Evolutionary conservation across 2,888 invertebrate genomes (phyloP).

Genomic region (Drosophila demipolita): DNA sequence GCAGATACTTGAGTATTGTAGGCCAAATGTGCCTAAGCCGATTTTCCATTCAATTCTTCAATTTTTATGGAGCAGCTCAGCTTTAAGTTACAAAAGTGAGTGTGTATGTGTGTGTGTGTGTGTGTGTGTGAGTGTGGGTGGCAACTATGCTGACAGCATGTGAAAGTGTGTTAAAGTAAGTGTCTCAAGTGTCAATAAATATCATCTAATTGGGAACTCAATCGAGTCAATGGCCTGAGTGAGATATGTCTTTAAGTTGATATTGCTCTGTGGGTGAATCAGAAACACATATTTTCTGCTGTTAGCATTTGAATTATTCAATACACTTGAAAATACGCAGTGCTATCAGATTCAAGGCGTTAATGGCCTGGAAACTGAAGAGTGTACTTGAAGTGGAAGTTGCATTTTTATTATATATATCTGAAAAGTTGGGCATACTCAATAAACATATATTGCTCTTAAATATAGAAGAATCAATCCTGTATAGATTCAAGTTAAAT

Average conservation of each 20-base stretch:
- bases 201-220: slow-evolving; percentile 28
- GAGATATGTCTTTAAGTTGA: slow-evolving; percentile 8
- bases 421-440: background rate
- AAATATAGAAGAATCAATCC: background rate
- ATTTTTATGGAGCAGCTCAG: slow-evolving; percentile 23
- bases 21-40: slow-evolving; percentile 34
- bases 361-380: background rate
- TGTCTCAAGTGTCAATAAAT: slow-evolving; percentile 53
- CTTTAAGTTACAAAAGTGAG: background rate
- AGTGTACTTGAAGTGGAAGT: background rate
- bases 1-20: slow-evolving; percentile 9
- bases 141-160: slow-evolving; percentile 11
- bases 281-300: background rate
- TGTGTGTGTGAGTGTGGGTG: slow-evolving; percentile 7
- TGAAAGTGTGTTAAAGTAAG: slow-evolving; percentile 45
- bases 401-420: background rate
- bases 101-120: background rate
- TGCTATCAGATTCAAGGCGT: background rate
- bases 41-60: slow-evolving; percentile 24
- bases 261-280: background rate
- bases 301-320: background rate
- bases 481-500: background rate
- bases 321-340: background rate
- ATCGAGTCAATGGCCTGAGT: slow-evolving; percentile 13
- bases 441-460: background rate